A percentile compares a stretch with the other conserved stretches of the same genome.
Conservation (phyloP, 1,140 invertebrate species). For the Neodiprion virginianus region DNA sequence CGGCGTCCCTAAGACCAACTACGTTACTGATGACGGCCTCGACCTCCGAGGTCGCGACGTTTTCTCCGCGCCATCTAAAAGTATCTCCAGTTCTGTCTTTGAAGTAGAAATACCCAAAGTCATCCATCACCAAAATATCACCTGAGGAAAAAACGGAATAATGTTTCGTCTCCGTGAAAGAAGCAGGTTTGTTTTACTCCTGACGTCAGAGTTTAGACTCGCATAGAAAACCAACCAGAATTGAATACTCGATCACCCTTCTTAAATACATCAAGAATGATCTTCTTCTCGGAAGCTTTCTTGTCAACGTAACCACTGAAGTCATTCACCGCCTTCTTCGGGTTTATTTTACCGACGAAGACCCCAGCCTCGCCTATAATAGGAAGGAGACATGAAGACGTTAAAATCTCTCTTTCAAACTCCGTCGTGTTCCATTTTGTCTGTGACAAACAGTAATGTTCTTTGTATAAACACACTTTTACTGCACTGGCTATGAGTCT, state of each 20-base stretch:
- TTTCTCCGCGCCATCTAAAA: conserved; percentile 94
- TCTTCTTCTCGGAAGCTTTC: conserved; percentile 91
- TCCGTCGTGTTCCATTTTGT: background rate
- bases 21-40: conserved; percentile 89
- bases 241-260: conserved; percentile 92
- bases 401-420: too few relatives aligned
- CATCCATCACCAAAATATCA: conserved; percentile 90
- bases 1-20: conserved; percentile 73
- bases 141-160: conserved; percentile 62
- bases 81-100: conserved; percentile 96
- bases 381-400: conserved; percentile 16
- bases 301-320: conserved; percentile 89
- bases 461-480: too few relatives aligned
- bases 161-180: conserved; percentile 9
- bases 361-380: conserved; percentile 72
- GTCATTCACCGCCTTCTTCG: conserved; percentile 70
- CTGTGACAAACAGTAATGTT: background rate
- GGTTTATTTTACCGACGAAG: conserved; percentile 81
- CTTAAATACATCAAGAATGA: conserved; percentile 83
- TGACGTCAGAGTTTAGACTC: conserved; percentile 4
- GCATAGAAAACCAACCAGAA: conserved; percentile 64
- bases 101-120: conserved; percentile 94
- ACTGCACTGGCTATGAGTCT: too few relatives aligned
- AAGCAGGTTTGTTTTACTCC: background rate
- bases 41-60: conserved; percentile 96